Conservation (phyloP, 1,140 invertebrate species). For the Neoseiulus cucumeris region DNA sequence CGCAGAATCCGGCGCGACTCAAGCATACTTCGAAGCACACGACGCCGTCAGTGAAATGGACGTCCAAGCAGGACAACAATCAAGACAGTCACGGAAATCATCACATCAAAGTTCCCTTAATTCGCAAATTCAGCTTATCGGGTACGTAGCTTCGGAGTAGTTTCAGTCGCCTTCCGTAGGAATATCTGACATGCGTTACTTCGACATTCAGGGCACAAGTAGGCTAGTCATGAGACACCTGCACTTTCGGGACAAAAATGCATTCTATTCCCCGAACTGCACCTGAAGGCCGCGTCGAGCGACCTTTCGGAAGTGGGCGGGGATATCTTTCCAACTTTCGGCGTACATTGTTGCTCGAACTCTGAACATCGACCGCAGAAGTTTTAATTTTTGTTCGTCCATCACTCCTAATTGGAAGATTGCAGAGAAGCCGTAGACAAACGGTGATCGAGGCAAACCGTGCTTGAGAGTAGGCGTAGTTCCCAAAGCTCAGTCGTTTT, state of each 20-base stretch:
- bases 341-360: no score
- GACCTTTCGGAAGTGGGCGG: background rate
- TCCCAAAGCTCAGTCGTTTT: no score
- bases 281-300: background rate
- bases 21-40: background rate
- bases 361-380: no score
- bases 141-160: background rate
- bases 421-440: background rate
- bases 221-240: background rate
- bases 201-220: no score
- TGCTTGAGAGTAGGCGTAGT: no score
- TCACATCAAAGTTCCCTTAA: constrained; percentile 1
- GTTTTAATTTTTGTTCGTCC: no score
- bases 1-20: background rate
- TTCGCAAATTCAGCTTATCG: constrained; percentile 3
- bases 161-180: background rate
- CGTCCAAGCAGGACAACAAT: background rate
- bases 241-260: background rate
- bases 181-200: background rate
- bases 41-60: constrained; percentile 2
- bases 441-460: background rate
- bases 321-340: background rate
- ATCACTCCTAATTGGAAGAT: no score
- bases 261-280: background rate
- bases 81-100: background rate